Base-by-base conservation (phyloP, 1,140 invertebrate species). In the Calycopis cecrops region DNA sequence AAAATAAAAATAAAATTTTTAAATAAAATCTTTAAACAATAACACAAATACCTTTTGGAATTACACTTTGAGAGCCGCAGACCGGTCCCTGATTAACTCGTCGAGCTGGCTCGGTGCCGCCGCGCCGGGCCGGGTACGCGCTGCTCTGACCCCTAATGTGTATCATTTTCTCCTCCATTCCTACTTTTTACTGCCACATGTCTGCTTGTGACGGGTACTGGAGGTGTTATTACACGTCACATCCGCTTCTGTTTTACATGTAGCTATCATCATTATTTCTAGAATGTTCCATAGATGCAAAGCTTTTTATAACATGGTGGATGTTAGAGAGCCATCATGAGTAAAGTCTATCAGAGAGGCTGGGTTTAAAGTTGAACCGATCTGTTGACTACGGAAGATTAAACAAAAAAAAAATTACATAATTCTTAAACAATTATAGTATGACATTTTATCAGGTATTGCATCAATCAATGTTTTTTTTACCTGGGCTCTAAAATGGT, bases 21-120 rank as follows among this genome's bases (percentile, higher is more conserved):
- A n/a, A n/a, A n/a, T n/a, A n/a, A n/a, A n/a, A n/a, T n/a, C n/a
- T n/a, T n/a, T 37, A 37, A 1, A n/a, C 2, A 37, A 9, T n/a
- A n/a, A 37, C 12, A 11, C 12, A 40, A 16, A 40, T 12, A 3
- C 21, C 38, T 11, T 6, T 1, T 0, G 6, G 21, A 6, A 2
- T 28, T 28, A 40, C 9, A 40, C 4, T 75, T 82, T 84, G 73
- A 79, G 68, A 38, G 52, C 6, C 68, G 4, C 55, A 67, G 37
- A 35, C 49, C 35, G 50, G 51, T 60, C 60, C 62, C 79, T 84
- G 79, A 84, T 84, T 84, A 84, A 82, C 77, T 79, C 76, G 73
- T 82, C 74, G 76, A 62, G 69, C 61, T 47, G 60, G 63, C 55
- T 66, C 58, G 55, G 60, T 54, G 48, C 44, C 2, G 48, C 44